Percentiles rank a stretch among this genome's conserved stretches.
Conservation (phyloP, 2,113 vertebrate genomes). For the Festucalex cinctus region DNA sequence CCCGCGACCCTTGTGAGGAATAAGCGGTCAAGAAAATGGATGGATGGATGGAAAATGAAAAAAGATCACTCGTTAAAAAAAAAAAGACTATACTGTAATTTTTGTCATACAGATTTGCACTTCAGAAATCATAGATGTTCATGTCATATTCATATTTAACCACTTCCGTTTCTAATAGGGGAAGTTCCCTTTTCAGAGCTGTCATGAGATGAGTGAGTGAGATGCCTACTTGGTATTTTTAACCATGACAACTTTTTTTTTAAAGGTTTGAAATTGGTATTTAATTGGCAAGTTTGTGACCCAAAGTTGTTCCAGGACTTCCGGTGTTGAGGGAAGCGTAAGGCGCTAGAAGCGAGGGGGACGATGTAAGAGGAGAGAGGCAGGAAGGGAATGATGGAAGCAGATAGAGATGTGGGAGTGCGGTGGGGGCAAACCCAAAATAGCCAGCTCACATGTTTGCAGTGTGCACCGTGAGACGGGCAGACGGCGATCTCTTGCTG, state of each 20-base stretch:
- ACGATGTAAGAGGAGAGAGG: constrained; percentile 35
- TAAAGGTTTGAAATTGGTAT: too few species aligned
- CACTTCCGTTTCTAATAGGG: background rate
- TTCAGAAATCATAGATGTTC: background rate
- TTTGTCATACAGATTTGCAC: background rate
- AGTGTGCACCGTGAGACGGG: constrained; percentile 43
- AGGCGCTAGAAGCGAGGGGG: constrained; percentile 14
- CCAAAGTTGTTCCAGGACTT: background rate
- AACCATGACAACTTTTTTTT: background rate
- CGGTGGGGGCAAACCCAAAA: constrained; percentile 54
- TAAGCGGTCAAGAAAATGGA: too few species aligned
- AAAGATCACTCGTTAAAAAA: too few species aligned
- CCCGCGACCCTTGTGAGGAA: too few species aligned
- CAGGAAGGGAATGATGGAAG: constrained; percentile 56
- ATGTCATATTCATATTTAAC: background rate
- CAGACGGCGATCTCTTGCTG: constrained; percentile 35
- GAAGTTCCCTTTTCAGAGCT: background rate
- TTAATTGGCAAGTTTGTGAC: background rate
- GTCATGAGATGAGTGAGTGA: background rate
- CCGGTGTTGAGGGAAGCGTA: background rate
- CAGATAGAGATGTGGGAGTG: constrained; percentile 56
- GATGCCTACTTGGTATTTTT: background rate
- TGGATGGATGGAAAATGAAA: too few species aligned
- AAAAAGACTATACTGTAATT: too few species aligned
- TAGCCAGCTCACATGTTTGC: constrained; percentile 65